Conservation (phyloP, 64 coral and sea anemone genomes). For the Pocillopora verrucosa region DNA sequence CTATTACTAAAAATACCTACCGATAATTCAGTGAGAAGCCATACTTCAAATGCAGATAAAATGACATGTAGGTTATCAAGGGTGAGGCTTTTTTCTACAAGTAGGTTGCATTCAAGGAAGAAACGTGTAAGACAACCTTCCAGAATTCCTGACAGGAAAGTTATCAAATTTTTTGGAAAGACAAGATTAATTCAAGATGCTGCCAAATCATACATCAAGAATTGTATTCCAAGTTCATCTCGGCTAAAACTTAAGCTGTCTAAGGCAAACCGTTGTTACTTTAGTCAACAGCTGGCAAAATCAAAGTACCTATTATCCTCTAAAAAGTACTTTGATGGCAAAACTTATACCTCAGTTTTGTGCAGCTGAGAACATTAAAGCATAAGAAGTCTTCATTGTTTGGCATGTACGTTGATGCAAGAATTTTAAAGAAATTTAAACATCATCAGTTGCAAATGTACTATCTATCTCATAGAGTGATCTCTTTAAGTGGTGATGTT, state of each 20-base stretch:
- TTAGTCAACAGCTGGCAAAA: background rate
- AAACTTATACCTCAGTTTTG: slow-evolving; percentile 36
- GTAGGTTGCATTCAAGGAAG: background rate
- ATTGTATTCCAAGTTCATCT: background rate
- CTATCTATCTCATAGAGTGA: background rate
- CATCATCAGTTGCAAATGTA: no score
- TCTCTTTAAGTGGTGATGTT: slow-evolving; percentile 62
- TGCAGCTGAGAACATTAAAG: slow-evolving; percentile 33
- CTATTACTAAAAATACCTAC: background rate
- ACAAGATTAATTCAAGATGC: background rate
- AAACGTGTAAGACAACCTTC: background rate
- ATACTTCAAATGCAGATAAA: background rate
- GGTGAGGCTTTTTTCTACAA: background rate
- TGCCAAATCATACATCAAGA: no score
- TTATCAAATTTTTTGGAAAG: background rate
- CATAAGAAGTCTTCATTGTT: slow-evolving; percentile 47
- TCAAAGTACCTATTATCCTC: slow-evolving; percentile 8
- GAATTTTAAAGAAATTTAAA: background rate
- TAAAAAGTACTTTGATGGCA: slow-evolving; percentile 18
- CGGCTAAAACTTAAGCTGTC: background rate
- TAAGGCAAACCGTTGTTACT: slow-evolving; percentile 3
- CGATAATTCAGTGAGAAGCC: background rate
- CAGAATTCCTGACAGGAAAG: background rate
- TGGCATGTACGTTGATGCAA: slow-evolving; percentile 18
- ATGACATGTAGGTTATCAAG: background rate